phyloP scores from a whole-genome alignment of 2,113 vertebrate species.

The Petaurus breviceps region DNA sequence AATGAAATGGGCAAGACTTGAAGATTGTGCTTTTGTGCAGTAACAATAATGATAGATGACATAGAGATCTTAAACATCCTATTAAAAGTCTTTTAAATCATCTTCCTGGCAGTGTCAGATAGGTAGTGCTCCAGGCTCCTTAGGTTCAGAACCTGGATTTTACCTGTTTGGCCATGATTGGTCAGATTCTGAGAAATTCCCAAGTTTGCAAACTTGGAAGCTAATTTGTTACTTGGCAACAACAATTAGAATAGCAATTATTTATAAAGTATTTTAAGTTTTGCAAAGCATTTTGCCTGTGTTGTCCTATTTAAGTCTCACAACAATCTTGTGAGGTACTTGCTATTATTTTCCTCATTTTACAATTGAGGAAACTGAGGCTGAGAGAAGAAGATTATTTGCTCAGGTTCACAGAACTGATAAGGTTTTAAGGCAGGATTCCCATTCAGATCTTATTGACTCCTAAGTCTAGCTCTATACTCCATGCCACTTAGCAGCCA shows the following conservation, averaged over 20 bases:
- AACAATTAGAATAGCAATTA: background rate
- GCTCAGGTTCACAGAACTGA: background rate
- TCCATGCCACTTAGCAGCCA: background rate
- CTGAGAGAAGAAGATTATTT: background rate
- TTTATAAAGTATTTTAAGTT: background rate
- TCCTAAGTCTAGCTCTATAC: background rate
- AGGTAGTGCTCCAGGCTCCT: background rate
- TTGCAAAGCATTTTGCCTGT: background rate
- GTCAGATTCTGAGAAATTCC: background rate
- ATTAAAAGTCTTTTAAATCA: background rate
- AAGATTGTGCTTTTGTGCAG: background rate
- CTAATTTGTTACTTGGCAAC: background rate
- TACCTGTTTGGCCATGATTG: background rate
- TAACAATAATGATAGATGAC: background rate
- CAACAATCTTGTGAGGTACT: background rate
- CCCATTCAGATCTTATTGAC: background rate
- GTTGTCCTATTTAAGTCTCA: background rate
- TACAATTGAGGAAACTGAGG: background rate
- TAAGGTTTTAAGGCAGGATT: background rate
- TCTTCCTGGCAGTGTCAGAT: background rate
- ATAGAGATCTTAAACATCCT: background rate
- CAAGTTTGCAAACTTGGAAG: background rate
- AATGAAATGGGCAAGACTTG: background rate
- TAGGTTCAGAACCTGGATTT: background rate
- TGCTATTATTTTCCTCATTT: background rate